Percentiles rank a stretch among this genome's conserved stretches.
phyloP scores from a whole-genome alignment of 2,888 invertebrate species.

The Mythimna ferrago region DNA sequence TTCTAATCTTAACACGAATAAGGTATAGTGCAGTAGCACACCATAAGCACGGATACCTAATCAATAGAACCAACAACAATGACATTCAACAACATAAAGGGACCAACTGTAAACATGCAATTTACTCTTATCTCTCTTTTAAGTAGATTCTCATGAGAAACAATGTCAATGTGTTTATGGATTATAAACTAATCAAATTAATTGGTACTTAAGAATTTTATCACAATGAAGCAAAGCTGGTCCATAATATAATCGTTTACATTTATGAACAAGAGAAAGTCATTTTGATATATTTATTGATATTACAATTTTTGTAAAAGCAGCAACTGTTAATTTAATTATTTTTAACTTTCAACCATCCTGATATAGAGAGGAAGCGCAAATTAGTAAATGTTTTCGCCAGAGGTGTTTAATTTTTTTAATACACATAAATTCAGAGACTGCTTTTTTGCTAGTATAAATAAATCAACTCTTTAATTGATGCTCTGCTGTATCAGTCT shows the following conservation, averaged over 20 bases:
- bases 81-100: slow-evolving; percentile 48
- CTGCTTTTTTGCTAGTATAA: not conserved
- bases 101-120: slow-evolving; percentile 24
- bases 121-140: slow-evolving; percentile 36
- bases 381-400: not conserved
- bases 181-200: slow-evolving; percentile 26
- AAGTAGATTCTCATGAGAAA: slow-evolving; percentile 19
- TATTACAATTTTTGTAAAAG: too few relatives aligned
- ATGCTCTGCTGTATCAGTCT: not conserved
- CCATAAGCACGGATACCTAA: slow-evolving; percentile 20
- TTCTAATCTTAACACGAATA: too few relatives aligned
- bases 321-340: too few relatives aligned
- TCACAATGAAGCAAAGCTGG: not conserved
- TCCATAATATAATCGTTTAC: slow-evolving; percentile 2
- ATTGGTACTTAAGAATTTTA: slow-evolving; percentile 8
- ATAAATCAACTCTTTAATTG: not conserved
- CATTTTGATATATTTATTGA: not conserved
- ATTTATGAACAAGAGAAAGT: not conserved
- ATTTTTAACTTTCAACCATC: too few relatives aligned
- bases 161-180: slow-evolving; percentile 33
- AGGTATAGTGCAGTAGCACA: not conserved
- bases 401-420: too few relatives aligned
- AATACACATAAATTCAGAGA: not conserved
- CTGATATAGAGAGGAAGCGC: too few relatives aligned
- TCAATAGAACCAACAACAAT: slow-evolving; percentile 42